phyloP scores from a whole-genome alignment of 2,888 invertebrate genomes.

The Meliscaeva auricollis region DNA sequence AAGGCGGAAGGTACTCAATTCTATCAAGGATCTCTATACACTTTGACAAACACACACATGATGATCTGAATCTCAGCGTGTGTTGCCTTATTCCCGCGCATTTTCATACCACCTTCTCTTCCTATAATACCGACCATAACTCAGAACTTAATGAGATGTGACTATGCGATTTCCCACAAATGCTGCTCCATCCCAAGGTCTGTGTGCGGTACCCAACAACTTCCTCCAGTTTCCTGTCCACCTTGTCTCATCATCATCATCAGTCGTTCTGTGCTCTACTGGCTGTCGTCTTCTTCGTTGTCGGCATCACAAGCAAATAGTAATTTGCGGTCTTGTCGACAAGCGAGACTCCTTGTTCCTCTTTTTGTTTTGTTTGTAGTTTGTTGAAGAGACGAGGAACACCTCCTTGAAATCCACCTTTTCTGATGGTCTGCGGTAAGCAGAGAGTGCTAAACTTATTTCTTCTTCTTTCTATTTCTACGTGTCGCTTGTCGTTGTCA shows the following conservation, averaged over 20 bases:
- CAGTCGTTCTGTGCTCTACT: neutral
- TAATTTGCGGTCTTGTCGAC: conserved; percentile 58
- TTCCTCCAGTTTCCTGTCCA: conserved; percentile 14
- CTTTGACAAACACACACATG: conserved; percentile 17
- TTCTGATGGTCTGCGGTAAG: neutral
- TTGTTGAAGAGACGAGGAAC: neutral
- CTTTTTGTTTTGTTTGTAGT: too few relatives aligned
- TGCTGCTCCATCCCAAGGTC: conserved; percentile 36
- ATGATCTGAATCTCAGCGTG: conserved; percentile 2
- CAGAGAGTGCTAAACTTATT: conserved; percentile 50
- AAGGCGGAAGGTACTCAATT: neutral
- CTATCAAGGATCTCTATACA: conserved; percentile 13
- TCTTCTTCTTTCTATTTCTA: neutral
- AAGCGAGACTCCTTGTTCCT: conserved; percentile 10
- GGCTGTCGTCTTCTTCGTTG: neutral
- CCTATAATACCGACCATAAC: conserved; percentile 27
- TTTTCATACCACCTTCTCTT: neutral
- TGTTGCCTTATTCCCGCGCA: neutral
- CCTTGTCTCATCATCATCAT: neutral
- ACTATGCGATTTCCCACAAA: conserved; percentile 59
- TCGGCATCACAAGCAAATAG: conserved; percentile 30
- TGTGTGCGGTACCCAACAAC: conserved; percentile 25
- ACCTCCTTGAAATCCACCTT: neutral
- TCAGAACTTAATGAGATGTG: conserved; percentile 71
- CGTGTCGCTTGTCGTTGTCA: neutral